Base-by-base conservation (phyloP, 2,888 invertebrate species). In the Mactromeris polynyma region DNA sequence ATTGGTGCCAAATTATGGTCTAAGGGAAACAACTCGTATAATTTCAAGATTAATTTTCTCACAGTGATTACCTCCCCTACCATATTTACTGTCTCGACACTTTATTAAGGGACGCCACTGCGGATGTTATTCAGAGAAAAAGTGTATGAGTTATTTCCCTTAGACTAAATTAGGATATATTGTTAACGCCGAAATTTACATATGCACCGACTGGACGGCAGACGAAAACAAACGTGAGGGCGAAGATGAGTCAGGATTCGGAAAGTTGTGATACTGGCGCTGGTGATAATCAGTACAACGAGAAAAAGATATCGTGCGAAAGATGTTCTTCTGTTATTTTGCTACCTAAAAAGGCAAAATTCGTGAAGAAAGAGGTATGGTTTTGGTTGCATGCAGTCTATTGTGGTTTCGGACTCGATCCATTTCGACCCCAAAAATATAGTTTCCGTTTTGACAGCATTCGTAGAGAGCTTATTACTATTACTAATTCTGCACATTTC, bases 311-410 rank as follows among this genome's bases (percentile, higher is more conserved):
- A 19, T 89, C 90, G 42, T 96, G 95, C 87, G 93, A 95, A 90
- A 85, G 93, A 85, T 96, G 95, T 87, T 90, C 93, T 2, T 94
- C 94, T 77, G 89, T 94, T 19, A 93, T 95, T 40, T 89, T 96
- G 31, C 91, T 93, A 9, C 91, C 94, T 38, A 89, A 93, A 19
- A 93, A 93, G 85, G 95, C 95, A 2, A 91, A 85, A 21, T 91
- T 91, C 38, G 91, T 89, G 38, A 92, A 94, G 81, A 94, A 93
- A 89, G 94, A 96, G 95, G 95, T 95, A 87, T 81, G 38, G 78
- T 46, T 80, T n/a, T 80, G 0, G 21, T 58, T 38, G 42, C 26
- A 31, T 33, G 54, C 54, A 9, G 54, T 54, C n/a, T 6, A 19
- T 6, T 64, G 33, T 73, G 1, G 26, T 58, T 64, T 33, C 73